A percentile compares a stretch with the other conserved stretches of the same genome.
Evolutionary conservation across 2,113 vertebrate genomes (phyloP).

Genomic region (Anhinga anhinga): DNA sequence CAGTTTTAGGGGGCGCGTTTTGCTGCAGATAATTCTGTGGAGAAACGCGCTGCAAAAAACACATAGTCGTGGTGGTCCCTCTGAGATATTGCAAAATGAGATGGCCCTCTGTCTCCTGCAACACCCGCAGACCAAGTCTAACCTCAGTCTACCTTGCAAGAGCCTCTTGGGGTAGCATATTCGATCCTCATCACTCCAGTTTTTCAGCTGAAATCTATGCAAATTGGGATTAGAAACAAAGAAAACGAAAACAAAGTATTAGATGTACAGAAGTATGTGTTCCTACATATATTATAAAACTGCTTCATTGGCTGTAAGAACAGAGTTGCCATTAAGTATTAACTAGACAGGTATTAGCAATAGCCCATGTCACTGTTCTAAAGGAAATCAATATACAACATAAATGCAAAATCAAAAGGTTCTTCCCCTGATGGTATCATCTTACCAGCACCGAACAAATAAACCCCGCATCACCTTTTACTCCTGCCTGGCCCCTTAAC

Average conservation of each 20-base stretch:
- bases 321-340: background rate
- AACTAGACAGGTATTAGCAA: slow-evolving; percentile 19
- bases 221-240: background rate
- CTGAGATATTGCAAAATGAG: rapidly evolving
- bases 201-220: background rate
- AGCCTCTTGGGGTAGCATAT: background rate
- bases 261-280: background rate
- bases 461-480: background rate
- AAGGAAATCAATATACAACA: slow-evolving; percentile 53
- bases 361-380: background rate
- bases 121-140: background rate
- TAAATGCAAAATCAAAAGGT: slow-evolving; percentile 61
- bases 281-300: background rate
- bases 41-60: background rate
- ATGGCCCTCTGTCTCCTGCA: background rate
- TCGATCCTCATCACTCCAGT: background rate
- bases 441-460: background rate
- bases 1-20: background rate
- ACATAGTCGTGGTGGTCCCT: rapidly evolving
- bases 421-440: slow-evolving; percentile 24
- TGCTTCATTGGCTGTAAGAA: background rate
- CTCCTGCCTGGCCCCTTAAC: background rate
- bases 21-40: background rate
- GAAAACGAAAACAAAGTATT: background rate
- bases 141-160: background rate